Evolutionary conservation across 30 jellyfish, hydroid and myxozoan species (phyloP), one percentile per base, ranked within the genome.

Genomic region (Hydractinia symbiolongicarpus): DNA sequence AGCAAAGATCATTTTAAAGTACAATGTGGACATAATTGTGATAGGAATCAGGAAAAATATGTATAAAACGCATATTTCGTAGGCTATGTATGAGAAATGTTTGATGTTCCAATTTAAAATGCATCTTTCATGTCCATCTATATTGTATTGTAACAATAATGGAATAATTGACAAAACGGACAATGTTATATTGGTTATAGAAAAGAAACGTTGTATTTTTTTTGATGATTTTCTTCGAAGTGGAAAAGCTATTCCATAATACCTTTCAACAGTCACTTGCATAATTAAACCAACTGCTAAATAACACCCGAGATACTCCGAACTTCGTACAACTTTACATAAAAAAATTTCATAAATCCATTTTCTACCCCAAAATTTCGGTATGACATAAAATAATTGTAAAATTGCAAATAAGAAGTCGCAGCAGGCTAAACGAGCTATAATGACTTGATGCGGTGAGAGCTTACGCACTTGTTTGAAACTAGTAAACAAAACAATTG

Each of bases 251-350:
- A 83, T 83, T 14, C 81, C 86, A 49, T 40, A 50, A 44, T 20
- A 83, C 4, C 91, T 81, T 74, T 83, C 91, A 64, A 83, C 60
- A 67, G 86, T 83, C 7, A 83, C 66, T n/a, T 62, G 15, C 8
- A 83, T 76, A 5, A 83, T 60, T 10, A 76, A 44, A 61, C 81
- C 82, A 11, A 83, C 81, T 10, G 91, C 82, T 4, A 82, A 8
- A 11, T 71, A 75, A 4, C 81, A 80, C 2, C 80, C 80, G 4
- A 71, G 54, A 7, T 49, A 1, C 51, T 71, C 80, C 2, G 54
- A 15, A 13, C 80, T 60, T 71, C 54, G 80, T 1, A 71, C 30
- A 54, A 71, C 54, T 71, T 50, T 71, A 50, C 80, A 71, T 53
- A 71, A 15, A 30, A 71, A 11, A 7, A 20, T n/a, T 0, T 60